Conservation (phyloP, 2,888 invertebrate species). For the Athalia cordata region DNA sequence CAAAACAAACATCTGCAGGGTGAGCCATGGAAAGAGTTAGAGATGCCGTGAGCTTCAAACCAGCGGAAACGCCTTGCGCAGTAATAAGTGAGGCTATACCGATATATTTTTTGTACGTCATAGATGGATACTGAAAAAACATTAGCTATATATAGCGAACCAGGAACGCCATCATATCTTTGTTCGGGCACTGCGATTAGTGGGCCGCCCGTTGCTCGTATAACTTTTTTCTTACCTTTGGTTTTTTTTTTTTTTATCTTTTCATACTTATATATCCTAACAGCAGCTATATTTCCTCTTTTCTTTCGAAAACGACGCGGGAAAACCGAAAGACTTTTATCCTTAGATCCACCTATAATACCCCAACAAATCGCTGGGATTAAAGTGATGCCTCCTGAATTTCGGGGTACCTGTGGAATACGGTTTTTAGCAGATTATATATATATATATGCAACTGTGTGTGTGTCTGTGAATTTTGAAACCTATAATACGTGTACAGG, state of each 20-base stretch:
- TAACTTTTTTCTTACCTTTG: not conserved
- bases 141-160: no score
- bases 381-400: not conserved
- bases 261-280: no score
- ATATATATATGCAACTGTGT: not conserved
- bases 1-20: not conserved
- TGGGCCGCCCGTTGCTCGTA: no score
- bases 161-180: not conserved
- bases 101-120: not conserved
- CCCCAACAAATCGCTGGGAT: conserved; percentile 26
- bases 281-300: not conserved
- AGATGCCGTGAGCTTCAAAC: not conserved
- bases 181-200: conserved; percentile 2
- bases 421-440: not conserved
- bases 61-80: no score
- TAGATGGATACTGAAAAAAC: not conserved
- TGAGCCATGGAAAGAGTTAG: not conserved
- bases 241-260: not conserved
- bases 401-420: conserved; percentile 33
- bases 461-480: not conserved
- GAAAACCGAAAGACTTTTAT: conserved; percentile 9
- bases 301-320: not conserved
- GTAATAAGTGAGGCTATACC: not conserved
- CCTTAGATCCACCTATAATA: conserved; percentile 24
- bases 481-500: no score